Evolutionary conservation across 2,888 invertebrate genomes (phyloP).

Genomic region (Merodon equestris): DNA sequence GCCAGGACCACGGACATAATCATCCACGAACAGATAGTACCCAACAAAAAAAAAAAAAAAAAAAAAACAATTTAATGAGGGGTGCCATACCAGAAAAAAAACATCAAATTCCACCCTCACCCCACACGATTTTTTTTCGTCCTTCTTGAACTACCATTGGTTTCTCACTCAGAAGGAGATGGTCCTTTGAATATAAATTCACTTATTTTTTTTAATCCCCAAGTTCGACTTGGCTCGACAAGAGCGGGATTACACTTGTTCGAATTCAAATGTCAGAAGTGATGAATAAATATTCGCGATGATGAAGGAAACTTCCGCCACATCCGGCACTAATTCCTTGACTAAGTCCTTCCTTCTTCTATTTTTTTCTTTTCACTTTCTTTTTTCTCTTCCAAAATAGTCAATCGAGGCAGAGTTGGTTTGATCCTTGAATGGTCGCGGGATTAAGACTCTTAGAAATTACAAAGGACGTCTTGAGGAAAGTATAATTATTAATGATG

Average conservation of each 20-base stretch:
- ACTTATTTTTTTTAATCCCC: conserved; percentile 57
- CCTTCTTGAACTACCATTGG: conserved; percentile 33
- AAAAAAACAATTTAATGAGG: conserved; percentile 64
- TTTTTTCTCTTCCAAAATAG: too few species aligned
- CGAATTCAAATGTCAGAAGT: conserved; percentile 70
- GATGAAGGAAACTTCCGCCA: conserved; percentile 62
- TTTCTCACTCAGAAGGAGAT: conserved; percentile 58
- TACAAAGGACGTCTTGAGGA: conserved; percentile 11
- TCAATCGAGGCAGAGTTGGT: conserved; percentile 16
- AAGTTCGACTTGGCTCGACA: conserved; percentile 56
- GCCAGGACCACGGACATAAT: conserved; percentile 39
- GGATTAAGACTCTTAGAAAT: conserved; percentile 54
- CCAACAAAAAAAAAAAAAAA: too few species aligned
- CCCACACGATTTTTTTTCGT: conserved; percentile 8
- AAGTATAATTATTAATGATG: conserved; percentile 50
- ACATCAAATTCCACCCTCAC: conserved; percentile 7
- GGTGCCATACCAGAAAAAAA: conserved; percentile 30
- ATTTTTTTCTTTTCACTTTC: too few species aligned
- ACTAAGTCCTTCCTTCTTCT: conserved; percentile 2
- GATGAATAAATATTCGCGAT: conserved; percentile 70
- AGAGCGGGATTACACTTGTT: conserved; percentile 71
- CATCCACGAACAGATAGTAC: conserved; percentile 27
- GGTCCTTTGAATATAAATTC: conserved; percentile 52
- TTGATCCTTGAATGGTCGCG: conserved; percentile 54
- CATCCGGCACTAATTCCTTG: conserved; percentile 54